Conservation (phyloP, 2,113 vertebrate species). For the Pseudopodoces humilis region DNA sequence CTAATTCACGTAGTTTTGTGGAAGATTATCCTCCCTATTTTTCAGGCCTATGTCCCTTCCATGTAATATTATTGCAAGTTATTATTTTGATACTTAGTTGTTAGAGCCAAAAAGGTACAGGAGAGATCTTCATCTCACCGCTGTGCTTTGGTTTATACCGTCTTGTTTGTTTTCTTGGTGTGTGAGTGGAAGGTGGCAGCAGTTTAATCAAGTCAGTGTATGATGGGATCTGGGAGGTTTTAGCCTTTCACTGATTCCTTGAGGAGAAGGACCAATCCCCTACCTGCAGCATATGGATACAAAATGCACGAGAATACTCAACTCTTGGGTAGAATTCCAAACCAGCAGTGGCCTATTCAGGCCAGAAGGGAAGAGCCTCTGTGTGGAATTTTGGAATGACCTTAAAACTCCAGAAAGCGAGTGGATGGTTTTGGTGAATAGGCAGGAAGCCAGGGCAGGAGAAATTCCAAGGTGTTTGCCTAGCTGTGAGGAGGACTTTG, state of each 20-base stretch:
- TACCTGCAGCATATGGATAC: neutral
- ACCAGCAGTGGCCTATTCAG: neutral
- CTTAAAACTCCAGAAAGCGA: neutral
- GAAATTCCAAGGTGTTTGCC: neutral
- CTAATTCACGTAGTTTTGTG: neutral
- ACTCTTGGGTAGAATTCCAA: neutral
- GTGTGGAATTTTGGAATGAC: neutral
- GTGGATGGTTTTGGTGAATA: neutral
- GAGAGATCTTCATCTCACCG: neutral
- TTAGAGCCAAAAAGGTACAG: neutral
- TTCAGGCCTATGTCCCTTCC: neutral
- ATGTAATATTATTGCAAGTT: neutral
- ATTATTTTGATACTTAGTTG: neutral
- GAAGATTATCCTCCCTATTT: neutral
- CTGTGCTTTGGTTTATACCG: neutral
- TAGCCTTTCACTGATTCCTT: neutral
- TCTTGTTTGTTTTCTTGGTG: neutral
- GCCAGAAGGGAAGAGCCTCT: neutral
- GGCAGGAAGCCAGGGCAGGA: neutral
- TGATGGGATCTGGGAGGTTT: neutral
- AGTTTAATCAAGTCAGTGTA: neutral
- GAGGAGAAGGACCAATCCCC: neutral
- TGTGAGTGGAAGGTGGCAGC: neutral
- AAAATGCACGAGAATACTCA: fast-evolving
- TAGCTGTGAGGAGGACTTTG: neutral